phyloP scores from a whole-genome alignment of 2,113 vertebrate genomes.

The Cervus canadensis region DNA sequence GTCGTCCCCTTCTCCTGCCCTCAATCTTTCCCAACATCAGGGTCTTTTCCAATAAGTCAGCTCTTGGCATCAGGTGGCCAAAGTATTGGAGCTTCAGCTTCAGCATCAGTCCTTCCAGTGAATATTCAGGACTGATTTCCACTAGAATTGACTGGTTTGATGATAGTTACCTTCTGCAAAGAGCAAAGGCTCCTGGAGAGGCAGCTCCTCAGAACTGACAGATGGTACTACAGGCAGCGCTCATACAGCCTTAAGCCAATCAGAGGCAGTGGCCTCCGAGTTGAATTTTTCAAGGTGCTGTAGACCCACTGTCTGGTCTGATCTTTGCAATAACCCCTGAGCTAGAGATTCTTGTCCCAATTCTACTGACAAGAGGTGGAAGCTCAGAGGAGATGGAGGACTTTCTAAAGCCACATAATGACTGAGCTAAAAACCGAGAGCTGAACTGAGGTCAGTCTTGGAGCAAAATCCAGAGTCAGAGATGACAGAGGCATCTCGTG shows the following conservation, averaged over 20 bases:
- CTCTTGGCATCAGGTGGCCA: neutral
- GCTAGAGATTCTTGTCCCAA: neutral
- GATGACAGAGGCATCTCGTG: rapidly evolving
- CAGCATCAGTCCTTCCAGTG: neutral
- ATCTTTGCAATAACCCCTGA: neutral
- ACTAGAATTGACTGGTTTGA: neutral
- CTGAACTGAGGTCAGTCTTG: neutral
- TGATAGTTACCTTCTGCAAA: neutral
- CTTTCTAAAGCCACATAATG: neutral
- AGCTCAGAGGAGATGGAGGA: neutral
- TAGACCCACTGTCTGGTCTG: neutral
- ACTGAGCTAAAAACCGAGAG: neutral
- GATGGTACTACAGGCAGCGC: neutral
- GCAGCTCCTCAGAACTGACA: neutral
- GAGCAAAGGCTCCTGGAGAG: neutral
- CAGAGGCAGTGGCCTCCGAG: neutral
- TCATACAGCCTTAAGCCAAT: neutral
- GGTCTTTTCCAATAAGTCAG: neutral
- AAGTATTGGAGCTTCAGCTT: neutral
- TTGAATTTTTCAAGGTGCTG: neutral
- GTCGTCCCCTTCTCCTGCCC: neutral
- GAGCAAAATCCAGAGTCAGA: neutral
- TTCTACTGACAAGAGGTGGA: neutral
- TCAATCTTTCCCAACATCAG: neutral
- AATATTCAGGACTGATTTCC: neutral